Evolutionary conservation across 2,113 vertebrate species (phyloP), one percentile per base, ranked within the genome.

Genomic region (Dolichallabes microphthalmus): DNA sequence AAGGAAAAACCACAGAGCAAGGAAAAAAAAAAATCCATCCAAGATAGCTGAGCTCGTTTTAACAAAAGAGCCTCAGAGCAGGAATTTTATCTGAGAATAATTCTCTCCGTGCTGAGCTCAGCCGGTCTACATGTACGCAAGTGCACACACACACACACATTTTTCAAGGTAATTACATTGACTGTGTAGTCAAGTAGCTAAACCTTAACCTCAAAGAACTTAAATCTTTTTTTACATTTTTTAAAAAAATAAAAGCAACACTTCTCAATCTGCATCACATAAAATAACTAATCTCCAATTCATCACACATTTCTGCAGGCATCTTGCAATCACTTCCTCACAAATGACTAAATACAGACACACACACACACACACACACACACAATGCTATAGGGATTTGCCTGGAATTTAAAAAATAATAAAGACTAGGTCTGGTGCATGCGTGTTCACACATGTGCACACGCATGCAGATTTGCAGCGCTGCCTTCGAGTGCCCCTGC

Each of bases 1-100:
- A 69, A 82, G 87, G 92, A 92, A 88, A 92, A 90, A 92, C 92
- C 90, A 93, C 91, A 92, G 92, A 93, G 88, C 88, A 9, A 15
- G 45, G 22, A 13, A 0, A 11, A 5, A 14, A 93, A 91, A 92
- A 91, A 91, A 88, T 91, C 92, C 90, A 92, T 94, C 89, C 86
- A 87, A 89, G 82, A 86, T 87, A 87, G 92, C 91, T 89, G 76
- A 91, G 90, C 90, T 89, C 86, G 90, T 91, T 93, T 90, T 77
- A 92, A 91, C 88, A 88, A 93, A 92, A 89, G 92, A 92, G 91
- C 89, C 89, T 81, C 90, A 64, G 73, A 86, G 87, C 52, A 74
- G 87, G 86, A 78, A 78, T 78, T 82, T 84, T 80, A 82, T 88
- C 82, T 86, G 79, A 86, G 82, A 90, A 78, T 83, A 87, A 75